These are phyloP conservation scores for Bursaphelenchus mucronatus DNA, from an alignment of 1,140 invertebrate species.

Conservation along the genomic window DNA sequence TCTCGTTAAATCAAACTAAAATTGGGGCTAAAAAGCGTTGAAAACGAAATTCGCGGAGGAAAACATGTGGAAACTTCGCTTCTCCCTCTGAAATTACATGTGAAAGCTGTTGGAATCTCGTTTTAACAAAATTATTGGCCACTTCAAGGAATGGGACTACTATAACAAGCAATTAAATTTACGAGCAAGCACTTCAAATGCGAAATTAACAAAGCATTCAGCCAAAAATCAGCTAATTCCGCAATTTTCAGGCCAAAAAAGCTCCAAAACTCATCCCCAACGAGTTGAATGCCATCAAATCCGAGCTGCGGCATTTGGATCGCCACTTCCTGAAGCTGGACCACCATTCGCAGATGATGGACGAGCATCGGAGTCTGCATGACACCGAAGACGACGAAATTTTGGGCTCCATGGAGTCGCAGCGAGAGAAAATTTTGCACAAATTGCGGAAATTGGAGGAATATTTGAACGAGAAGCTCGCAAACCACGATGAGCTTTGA, in stretches of 20 bases:
- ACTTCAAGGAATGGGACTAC: too few species aligned
- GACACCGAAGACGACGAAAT: conserved; percentile 20
- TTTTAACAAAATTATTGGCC: too few species aligned
- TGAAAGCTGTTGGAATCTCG: too few species aligned
- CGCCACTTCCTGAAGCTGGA: conserved; percentile 28
- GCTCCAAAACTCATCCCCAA: conserved; percentile 27
- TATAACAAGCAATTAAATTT: too few species aligned
- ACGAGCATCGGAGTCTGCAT: conserved; percentile 6
- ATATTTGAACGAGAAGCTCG: conserved; percentile 34
- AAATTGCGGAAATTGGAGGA: conserved; percentile 32
- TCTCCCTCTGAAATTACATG: too few species aligned
- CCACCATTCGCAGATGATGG: conserved; percentile 26
- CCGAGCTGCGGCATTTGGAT: conserved; percentile 34
- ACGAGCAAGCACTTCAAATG: conserved; percentile 13
- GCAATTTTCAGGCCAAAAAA: conserved; percentile 25
- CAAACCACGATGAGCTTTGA: conserved; percentile 16
- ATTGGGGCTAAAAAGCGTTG: too few species aligned
- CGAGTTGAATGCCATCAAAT: conserved; percentile 35
- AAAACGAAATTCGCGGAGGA: too few species aligned
- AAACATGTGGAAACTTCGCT: too few species aligned
- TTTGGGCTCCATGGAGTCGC: conserved; percentile 14
- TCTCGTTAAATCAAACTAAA: too few species aligned
- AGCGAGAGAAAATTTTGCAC: conserved; percentile 28
- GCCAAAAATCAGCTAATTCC: conserved; percentile 1
- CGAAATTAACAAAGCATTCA: conserved; percentile 1